Evolutionary conservation across 2,797 vertebrate genomes (phyloP).

Genomic region (Tachyglossus aculeatus): DNA sequence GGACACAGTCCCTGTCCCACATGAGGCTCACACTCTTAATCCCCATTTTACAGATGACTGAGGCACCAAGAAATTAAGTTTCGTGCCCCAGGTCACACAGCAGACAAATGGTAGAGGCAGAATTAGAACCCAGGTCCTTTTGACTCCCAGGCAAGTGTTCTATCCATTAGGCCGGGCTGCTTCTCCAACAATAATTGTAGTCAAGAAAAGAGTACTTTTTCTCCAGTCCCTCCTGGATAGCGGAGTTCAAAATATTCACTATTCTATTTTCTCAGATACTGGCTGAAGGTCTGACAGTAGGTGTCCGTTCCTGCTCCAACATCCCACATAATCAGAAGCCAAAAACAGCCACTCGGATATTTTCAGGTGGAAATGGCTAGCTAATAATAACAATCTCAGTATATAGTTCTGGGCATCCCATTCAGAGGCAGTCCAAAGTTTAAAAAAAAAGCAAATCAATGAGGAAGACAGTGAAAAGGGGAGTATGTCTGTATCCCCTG

Average conservation of each 20-base stretch:
- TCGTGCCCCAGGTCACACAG: too few relatives aligned
- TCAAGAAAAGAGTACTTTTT: conserved; percentile 13
- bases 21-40: too few relatives aligned
- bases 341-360: background rate
- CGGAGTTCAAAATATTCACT: conserved; percentile 18
- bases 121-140: too few relatives aligned
- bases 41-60: too few relatives aligned
- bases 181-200: conserved; percentile 4
- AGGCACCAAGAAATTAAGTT: too few relatives aligned
- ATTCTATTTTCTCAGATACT: conserved; percentile 26
- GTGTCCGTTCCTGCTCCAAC: background rate
- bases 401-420: background rate
- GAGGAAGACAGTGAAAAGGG: background rate
- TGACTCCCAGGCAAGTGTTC: too few relatives aligned
- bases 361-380: conserved; percentile 24
- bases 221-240: background rate
- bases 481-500: conserved; percentile 2
- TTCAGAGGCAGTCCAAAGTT: background rate
- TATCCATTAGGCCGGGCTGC: too few relatives aligned
- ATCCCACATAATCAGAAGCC: conserved; percentile 13
- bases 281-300: conserved; percentile 2
- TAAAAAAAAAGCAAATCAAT: conserved; percentile 11
- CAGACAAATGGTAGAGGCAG: too few relatives aligned
- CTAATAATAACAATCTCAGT: background rate
- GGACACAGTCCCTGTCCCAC: too few relatives aligned